Conservation (phyloP, 1,140 invertebrate genomes). For the Mya arenaria region DNA sequence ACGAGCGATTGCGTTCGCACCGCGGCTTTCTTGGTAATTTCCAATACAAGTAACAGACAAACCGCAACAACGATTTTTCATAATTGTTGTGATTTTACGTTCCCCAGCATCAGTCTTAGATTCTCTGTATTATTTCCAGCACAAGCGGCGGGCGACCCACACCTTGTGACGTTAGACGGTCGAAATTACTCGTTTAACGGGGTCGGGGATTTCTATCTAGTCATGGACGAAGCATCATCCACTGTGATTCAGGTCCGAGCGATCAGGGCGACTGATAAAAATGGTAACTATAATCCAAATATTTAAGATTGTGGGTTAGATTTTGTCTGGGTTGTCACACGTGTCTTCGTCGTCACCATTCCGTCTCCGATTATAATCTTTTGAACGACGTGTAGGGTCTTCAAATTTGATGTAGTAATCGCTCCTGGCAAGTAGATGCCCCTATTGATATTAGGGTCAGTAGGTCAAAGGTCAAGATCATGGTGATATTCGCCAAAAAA, state of each 20-base stretch:
- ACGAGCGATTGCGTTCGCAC: no score
- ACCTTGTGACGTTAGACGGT: conserved; percentile 96
- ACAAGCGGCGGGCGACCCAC: conserved; percentile 96
- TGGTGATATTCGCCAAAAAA: no score
- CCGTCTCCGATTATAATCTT: neutral
- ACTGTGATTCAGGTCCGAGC: conserved; percentile 71
- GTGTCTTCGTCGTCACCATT: neutral
- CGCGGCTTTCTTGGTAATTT: no score
- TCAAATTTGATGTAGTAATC: no score
- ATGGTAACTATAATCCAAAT: conserved; percentile 57
- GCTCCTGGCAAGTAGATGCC: no score
- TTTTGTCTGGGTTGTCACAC: no score
- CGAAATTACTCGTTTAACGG: conserved; percentile 97
- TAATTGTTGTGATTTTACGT: neutral
- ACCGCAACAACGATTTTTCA: no score
- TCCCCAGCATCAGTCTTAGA: neutral
- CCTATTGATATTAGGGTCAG: no score
- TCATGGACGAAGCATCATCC: conserved; percentile 61
- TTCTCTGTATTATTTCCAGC: conserved; percentile 77
- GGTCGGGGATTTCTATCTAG: conserved; percentile 93
- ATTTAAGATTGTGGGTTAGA: neutral
- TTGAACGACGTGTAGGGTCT: no score
- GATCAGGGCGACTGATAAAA: conserved; percentile 64
- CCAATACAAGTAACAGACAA: no score
- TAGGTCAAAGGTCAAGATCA: no score